A percentile compares a stretch with the other conserved stretches of the same genome.
Conservation (phyloP, 1,140 invertebrate genomes). For the Coenobita brevimanus region DNA sequence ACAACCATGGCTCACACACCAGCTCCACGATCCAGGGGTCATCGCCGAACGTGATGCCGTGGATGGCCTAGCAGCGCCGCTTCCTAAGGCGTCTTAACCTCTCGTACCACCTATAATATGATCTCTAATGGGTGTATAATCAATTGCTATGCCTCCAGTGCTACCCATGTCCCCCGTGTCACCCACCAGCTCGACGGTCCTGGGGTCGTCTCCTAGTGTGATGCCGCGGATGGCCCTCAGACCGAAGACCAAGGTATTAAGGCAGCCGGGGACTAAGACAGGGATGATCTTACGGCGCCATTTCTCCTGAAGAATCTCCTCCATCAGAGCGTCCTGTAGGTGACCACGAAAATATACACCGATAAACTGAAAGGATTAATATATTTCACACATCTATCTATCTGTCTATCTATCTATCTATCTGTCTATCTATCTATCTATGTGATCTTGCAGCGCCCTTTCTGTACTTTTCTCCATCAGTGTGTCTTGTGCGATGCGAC, state of each 20-base stretch:
- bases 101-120: too few relatives aligned
- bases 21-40: too few relatives aligned
- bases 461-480: too few relatives aligned
- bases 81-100: too few relatives aligned
- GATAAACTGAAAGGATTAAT: neutral
- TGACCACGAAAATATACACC: neutral
- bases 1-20: too few relatives aligned
- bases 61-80: too few relatives aligned
- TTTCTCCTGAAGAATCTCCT: neutral
- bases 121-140: too few relatives aligned
- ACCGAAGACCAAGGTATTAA: neutral
- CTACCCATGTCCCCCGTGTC: too few relatives aligned
- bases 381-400: neutral
- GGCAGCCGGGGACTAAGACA: neutral
- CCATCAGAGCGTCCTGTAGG: constrained; percentile 22
- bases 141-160: too few relatives aligned
- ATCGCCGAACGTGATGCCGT: too few relatives aligned
- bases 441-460: too few relatives aligned
- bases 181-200: constrained; percentile 20
- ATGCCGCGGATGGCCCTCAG: neutral
- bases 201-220: neutral
- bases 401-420: neutral
- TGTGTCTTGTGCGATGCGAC: too few relatives aligned
- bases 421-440: neutral
- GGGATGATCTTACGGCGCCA: constrained; percentile 27